phyloP scores from a whole-genome alignment of 2,797 vertebrate genomes.

The Microcaecilia unicolor region DNA sequence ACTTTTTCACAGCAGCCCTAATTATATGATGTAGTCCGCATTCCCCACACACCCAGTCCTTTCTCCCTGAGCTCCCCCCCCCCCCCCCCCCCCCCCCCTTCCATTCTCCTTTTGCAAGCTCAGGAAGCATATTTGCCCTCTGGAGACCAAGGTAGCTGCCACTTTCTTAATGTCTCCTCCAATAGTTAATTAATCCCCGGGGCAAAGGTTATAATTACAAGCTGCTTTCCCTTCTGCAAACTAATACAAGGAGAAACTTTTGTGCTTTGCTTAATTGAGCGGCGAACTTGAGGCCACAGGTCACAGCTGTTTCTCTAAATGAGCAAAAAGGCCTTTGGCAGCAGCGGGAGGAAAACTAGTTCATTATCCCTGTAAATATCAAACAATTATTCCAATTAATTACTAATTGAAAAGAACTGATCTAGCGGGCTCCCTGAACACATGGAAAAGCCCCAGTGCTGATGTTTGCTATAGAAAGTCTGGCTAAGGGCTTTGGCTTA shows the following conservation, averaged over 20 bases:
- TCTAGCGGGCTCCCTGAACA: no score
- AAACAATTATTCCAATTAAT: constrained; percentile 5
- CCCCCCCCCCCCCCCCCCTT: no score
- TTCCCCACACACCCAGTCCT: constrained; percentile 48
- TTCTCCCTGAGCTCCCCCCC: no score
- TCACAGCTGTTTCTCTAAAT: no score
- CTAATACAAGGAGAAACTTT: constrained; percentile 15
- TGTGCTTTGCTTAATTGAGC: constrained; percentile 1
- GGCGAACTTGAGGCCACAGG: no score
- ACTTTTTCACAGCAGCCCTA: constrained; percentile 53
- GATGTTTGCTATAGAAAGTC: no score
- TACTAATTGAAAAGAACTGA: constrained; percentile 4
- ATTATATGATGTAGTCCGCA: constrained; percentile 65
- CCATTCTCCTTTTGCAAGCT: no score
- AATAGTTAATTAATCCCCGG: constrained; percentile 53
- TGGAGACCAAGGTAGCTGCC: constrained; percentile 21
- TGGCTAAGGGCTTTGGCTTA: no score
- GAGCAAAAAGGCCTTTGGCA: no score
- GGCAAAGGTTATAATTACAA: constrained; percentile 48
- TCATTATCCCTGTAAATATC: neutral
- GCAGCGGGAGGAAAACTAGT: no score
- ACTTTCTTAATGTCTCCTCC: constrained; percentile 41
- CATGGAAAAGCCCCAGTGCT: no score
- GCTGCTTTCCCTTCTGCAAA: constrained; percentile 42
- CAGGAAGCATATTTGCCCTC: no score